Base-by-base conservation (phyloP, 1,140 invertebrate genomes). In the Hydropsyche tenuis region DNA sequence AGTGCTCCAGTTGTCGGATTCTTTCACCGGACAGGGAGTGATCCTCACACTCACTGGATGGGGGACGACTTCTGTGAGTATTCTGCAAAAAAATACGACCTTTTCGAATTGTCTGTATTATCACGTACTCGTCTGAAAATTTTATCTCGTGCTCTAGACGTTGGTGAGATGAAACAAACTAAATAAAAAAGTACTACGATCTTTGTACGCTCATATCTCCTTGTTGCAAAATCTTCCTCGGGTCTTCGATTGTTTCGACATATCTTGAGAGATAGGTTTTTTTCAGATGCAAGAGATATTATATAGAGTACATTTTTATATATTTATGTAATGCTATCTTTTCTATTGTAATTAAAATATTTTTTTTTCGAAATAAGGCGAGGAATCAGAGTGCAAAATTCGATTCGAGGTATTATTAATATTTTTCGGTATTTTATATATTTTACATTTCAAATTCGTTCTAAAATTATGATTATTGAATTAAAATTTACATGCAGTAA, bases 21-120 rank as follows among this genome's bases (percentile, higher is more conserved):
- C 66, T 0, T 75, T 81, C 60, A 82, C 85, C 4, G 77, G 72
- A 0, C 83, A 75, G 12, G 82, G 80, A 0, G 80, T 79, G 0
- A 78, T 80, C 42, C 75, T 84, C 2, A 66, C 81, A n/a, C 78
- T 86, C 0, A 84, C 81, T 25, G 86, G 86, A 1, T 87, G 86
- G 86, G 86, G 86, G n/a, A 79, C 80, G 71, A 69, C 80, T 11
- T 81, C 82, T 0, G 83, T 84, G 78, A 81, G 80, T 79, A 20
- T 45, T 18, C n/a, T n/a, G n/a, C n/a, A 9, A 37, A 37, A 37
- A 37, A 37, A 37, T 37, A 37, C 30, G 30, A 37, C 30, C 30
- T 37, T 37, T 37, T 37, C 30, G 3, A 3, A 37, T 37, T 9
- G 30, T 37, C 30, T 9, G 5, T 20, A 16, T 5, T 51, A 14